Conservation (phyloP, 2,113 vertebrate genomes). For the Hemicordylus capensis region DNA sequence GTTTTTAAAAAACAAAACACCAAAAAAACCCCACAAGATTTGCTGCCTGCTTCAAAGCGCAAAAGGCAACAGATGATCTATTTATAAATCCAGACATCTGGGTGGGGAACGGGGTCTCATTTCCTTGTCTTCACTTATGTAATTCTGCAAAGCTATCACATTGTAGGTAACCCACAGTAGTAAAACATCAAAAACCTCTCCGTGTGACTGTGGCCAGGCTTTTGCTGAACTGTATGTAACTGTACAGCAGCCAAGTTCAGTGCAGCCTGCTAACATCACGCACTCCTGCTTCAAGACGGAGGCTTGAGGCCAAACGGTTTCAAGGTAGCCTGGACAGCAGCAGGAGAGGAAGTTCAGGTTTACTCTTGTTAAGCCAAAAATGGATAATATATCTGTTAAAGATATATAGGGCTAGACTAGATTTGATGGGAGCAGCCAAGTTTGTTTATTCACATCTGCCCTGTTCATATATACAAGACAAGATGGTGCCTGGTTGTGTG, state of each 20-base stretch:
- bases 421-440: too few species aligned
- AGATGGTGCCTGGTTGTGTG: neutral
- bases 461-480: neutral
- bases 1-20: too few species aligned
- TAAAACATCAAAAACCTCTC: constrained; percentile 15
- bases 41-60: constrained; percentile 28
- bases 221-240: constrained; percentile 31
- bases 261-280: neutral
- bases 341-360: neutral
- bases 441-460: neutral
- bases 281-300: constrained; percentile 3
- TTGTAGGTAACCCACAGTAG: constrained; percentile 29
- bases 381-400: neutral
- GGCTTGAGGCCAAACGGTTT: neutral
- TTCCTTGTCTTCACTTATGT: constrained; percentile 47
- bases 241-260: neutral
- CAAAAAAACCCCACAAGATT: too few species aligned
- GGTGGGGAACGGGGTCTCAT: constrained; percentile 7
- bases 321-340: fast-evolving
- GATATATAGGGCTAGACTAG: neutral
- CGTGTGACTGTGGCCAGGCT: neutral
- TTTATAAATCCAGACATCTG: constrained; percentile 57
- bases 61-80: constrained; percentile 47
- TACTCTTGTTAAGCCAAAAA: neutral
- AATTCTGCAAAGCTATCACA: constrained; percentile 37